Base-by-base conservation (phyloP, 2,888 invertebrate genomes). In the Sarcophaga rosellei region DNA sequence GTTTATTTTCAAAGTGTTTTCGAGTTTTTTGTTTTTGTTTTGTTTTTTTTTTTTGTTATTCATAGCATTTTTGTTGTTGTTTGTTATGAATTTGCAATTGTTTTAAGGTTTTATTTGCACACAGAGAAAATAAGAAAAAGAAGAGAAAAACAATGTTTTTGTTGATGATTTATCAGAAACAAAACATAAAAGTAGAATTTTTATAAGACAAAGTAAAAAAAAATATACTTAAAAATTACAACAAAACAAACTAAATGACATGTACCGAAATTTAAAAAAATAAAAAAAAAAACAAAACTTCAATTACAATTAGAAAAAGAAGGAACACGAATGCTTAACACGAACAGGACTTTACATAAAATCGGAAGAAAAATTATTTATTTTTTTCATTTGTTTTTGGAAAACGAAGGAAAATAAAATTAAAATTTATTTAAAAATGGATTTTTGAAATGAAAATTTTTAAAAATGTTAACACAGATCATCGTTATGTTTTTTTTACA, bases 101-200 rank as follows among this genome's bases (percentile, higher is more conserved):
- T 45, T 79, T 83, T 85, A 57, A 47, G 65, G 73, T 73, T 84
- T 84, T 82, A 76, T 88, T 87, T 89, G 90, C 89, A 90, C 92
- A 92, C 93, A 91, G 90, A 91, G 91, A 91, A 91, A 91, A 91
- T 92, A 90, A 92, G 90, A 53, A 91, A 92, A 91, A 90, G 92
- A 91, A 91, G 92, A 91, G 93, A 93, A 90, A 91, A 92, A 93
- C 90, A 93, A 91, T 91, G 91, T 91, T 92, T 92, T 92, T 93
- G 92, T 93, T 92, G 92, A 91, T 93, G 92, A 92, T 93, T 92
- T 90, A 91, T 90, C 91, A 81, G 91, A 91, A 92, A 92, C 91
- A 91, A 92, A 91, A 91, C 88, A 82, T 77, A 84, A 86, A 53
- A 72, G 23, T 76, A 80, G 74, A 83, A 70, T 62, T 59, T 47